A percentile compares a stretch with the other conserved stretches of the same genome.
These are phyloP conservation scores for Cataglyphis albicans DNA, from an alignment of 2,888 invertebrate genomes.

Conservation along the genomic window DNA sequence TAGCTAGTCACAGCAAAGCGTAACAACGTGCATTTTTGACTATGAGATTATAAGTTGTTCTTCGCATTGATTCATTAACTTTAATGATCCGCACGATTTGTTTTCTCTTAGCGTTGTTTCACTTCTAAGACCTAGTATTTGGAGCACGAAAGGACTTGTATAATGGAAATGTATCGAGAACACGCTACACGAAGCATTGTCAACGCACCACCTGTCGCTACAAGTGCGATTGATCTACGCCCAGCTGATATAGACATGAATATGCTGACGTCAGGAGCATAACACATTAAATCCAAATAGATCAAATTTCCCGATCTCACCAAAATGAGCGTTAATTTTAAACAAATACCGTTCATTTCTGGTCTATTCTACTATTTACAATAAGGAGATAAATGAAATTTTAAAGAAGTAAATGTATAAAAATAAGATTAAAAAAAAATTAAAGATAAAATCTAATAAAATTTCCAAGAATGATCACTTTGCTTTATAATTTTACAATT, in stretches of 20 bases:
- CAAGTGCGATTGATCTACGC: conserved; percentile 59
- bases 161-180: conserved; percentile 72
- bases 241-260: conserved; percentile 45
- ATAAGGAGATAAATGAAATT: background rate
- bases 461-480: background rate
- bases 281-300: background rate
- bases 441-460: background rate
- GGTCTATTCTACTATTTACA: background rate
- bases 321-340: background rate
- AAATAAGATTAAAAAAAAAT: background rate
- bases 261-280: conserved; percentile 20
- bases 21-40: conserved; percentile 39
- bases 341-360: background rate
- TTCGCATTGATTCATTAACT: conserved; percentile 45
- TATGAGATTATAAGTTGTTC: conserved; percentile 16
- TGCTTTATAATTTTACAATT: conserved; percentile 1
- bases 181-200: conserved; percentile 58
- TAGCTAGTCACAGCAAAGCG: conserved; percentile 2
- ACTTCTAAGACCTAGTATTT: conserved; percentile 60
- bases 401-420: background rate
- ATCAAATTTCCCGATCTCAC: background rate
- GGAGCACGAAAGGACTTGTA: conserved; percentile 64
- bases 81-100: conserved; percentile 47
- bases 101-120: conserved; percentile 29
- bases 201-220: conserved; percentile 56